Evolutionary conservation across 2,113 vertebrate species (phyloP).

Genomic region (Tautogolabrus adspersus): DNA sequence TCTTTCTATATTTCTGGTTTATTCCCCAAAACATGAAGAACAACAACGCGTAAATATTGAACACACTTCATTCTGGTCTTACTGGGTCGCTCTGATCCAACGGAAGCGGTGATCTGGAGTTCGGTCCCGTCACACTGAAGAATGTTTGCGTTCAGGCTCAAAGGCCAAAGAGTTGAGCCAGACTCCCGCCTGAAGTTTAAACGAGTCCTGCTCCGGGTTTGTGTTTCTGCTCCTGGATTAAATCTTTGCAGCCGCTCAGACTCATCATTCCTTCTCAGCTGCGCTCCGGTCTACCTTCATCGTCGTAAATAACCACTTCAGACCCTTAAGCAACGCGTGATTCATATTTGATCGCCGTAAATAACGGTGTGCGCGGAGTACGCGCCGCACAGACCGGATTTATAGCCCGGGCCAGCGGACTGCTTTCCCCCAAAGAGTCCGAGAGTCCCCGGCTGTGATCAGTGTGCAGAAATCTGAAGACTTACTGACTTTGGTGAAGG

Average conservation of each 20-base stretch:
- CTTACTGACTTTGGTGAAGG: slow-evolving; percentile 62
- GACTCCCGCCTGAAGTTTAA: slow-evolving; percentile 7
- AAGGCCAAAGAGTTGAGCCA: slow-evolving; percentile 42
- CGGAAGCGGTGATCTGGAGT: slow-evolving; percentile 17
- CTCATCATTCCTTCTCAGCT: slow-evolving; percentile 41
- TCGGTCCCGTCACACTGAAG: slow-evolving; percentile 11
- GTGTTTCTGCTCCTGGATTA: slow-evolving; percentile 29
- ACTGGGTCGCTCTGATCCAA: slow-evolving; percentile 11
- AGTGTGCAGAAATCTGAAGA: slow-evolving; percentile 54
- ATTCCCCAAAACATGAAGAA: too few relatives aligned
- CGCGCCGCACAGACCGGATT: slow-evolving; percentile 37
- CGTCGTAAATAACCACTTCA: slow-evolving; percentile 56
- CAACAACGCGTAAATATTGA: neutral
- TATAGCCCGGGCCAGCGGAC: slow-evolving; percentile 37
- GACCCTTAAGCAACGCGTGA: slow-evolving; percentile 34
- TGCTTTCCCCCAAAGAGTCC: slow-evolving; percentile 32
- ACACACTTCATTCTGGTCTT: neutral
- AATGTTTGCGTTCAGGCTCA: slow-evolving; percentile 48
- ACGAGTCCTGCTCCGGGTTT: slow-evolving; percentile 9
- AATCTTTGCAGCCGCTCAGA: slow-evolving; percentile 5
- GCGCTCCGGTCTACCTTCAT: slow-evolving; percentile 2
- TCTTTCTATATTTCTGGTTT: too few relatives aligned
- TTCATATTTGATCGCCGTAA: slow-evolving; percentile 70
- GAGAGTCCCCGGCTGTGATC: slow-evolving; percentile 39
- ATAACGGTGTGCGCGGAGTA: slow-evolving; percentile 50